Base-by-base conservation (phyloP, 1,140 invertebrate genomes). In the Drosophila orosa region DNA sequence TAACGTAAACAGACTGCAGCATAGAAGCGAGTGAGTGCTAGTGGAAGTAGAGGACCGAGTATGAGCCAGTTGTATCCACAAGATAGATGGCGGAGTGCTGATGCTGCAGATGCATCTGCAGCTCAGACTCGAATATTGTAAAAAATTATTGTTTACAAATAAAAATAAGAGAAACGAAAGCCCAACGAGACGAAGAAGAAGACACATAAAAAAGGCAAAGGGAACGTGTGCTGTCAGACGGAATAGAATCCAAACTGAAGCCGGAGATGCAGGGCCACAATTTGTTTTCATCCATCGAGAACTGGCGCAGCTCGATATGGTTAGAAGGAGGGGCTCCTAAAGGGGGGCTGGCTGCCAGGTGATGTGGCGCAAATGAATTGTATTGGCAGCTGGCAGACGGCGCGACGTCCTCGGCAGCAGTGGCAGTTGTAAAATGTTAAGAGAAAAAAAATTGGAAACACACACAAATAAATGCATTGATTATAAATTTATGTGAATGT, bases 81-180 rank as follows among this genome's bases (percentile, higher is more conserved):
- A 66, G 47, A 68, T 54, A 37, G 47, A 78, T 71, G 37, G 39
- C 33, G 4, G 35, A 27, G 35, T 60, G 72, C 60, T 72, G 65
- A 60, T 57, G 56, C 62, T 74, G 44, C 40, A 67, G 55, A 48
- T 83, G 66, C 37, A 80, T 75, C 55, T 63, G 25, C 52, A 74
- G 52, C 67, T 52, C 40, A 40, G 74, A 58, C 47, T 69, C 22
- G 56, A 82, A 78, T 78, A 85, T 63, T 58, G 78, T 69, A 74
- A 57, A 78, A 85, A 85, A 67, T 71, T 78, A 85, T 85, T 85
- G 81, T 85, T 85, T 85, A 85, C 80, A 84, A 79, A 84, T 79
- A 80, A 80, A 81, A 74, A 72, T 55, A 58, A 59, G 13, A 31
- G 27, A 42, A 63, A 71, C 48, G 67, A 68, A 69, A 69, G 62